Evolutionary conservation across 2,888 invertebrate genomes (phyloP), one percentile per base, ranked within the genome.

Genomic region (Acrobasis repandana): DNA sequence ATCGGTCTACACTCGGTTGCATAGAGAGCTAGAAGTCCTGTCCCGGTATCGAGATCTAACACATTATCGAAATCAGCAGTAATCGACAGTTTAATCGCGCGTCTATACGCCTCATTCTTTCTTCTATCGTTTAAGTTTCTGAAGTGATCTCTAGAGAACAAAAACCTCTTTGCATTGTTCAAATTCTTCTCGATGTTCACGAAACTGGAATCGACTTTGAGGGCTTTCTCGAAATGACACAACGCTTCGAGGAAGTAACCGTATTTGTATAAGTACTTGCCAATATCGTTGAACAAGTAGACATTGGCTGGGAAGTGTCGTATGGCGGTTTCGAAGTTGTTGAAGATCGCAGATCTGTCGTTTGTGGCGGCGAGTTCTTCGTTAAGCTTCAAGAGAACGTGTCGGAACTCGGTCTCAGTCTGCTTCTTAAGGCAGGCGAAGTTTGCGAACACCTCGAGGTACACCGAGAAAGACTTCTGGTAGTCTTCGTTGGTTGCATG

Each of bases 161-260:
- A 43, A n/a, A 43, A 43, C n/a, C 43, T 43, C n/a, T 43, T 43
- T 11, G 43, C 14, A 43, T 14, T 43, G n/a, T 43, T 43, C 4
- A 43, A 43, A n/a, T 43, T 43, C 43, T n/a, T 43, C n/a, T 43
- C 43, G 6, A 43, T 43, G 76, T 0, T 85, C 8, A 93, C 78
- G 74, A 85, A 92, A 52, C 86, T 80, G 6, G 85, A 80, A 70
- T 93, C 86, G 3, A 83, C 70, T 59, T 75, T 71, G n/a, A 92
- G 72, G 6, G 93, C 93, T 70, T 83, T 85, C 60, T 87, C 77
- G 63, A 93, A 93, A 69, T 92, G 92, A 43, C 79, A 69, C 58
- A 89, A 86, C 18, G 94, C 93, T 75, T 90, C 88, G 61, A 84
- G 79, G 15, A 85, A 75, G 67, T 86, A 85, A 14, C 91, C 89